phyloP scores from a whole-genome alignment of 2,113 vertebrate species.

The Megalops atlanticus region DNA sequence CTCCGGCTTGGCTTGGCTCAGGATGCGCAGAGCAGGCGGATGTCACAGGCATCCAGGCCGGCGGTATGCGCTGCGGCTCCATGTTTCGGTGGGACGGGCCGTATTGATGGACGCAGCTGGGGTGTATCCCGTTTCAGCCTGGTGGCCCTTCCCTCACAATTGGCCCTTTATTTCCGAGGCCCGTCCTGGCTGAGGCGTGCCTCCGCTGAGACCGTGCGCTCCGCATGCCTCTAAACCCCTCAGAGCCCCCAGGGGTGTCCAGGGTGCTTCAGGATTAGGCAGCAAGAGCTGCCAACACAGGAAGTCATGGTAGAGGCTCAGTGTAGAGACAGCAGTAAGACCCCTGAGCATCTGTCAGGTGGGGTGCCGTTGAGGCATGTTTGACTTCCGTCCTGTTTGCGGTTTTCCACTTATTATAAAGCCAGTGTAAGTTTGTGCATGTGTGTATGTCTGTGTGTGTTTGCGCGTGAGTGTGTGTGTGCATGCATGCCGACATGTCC shows the following conservation, averaged over 20 bases:
- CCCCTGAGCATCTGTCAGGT: conserved; percentile 27
- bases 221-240: background rate
- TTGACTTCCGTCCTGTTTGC: background rate
- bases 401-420: background rate
- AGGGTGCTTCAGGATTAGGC: conserved; percentile 18
- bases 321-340: background rate
- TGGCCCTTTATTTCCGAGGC: background rate
- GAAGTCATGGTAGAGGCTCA: background rate
- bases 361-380: conserved; percentile 33
- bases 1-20: background rate
- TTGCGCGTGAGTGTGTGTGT: background rate
- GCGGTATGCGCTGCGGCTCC: background rate
- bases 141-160: background rate
- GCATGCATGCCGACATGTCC: background rate
- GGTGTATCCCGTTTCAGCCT: conserved; percentile 8
- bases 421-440: background rate
- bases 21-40: background rate
- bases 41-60: background rate
- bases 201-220: background rate
- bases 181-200: background rate
- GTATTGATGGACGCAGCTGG: conserved; percentile 34
- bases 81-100: no score
- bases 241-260: background rate
- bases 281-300: background rate
- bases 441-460: background rate